Evolutionary conservation across 2,797 vertebrate species (phyloP).

Genomic region (Synaphobranchus kaupii): DNA sequence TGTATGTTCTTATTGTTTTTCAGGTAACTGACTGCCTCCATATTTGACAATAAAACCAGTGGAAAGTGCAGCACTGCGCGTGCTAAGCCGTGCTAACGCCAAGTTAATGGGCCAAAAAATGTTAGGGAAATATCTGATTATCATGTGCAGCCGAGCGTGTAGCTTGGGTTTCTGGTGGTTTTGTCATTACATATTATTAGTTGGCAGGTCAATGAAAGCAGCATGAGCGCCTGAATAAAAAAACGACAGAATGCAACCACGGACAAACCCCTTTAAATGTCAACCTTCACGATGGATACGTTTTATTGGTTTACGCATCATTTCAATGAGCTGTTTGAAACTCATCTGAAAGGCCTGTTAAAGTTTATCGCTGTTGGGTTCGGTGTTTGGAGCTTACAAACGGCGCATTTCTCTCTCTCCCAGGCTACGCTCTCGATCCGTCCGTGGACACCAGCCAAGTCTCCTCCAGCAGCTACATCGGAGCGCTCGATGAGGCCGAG

Average conservation of each 20-base stretch:
- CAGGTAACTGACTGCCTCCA: background rate
- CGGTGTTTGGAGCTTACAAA: background rate
- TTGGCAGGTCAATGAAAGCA: background rate
- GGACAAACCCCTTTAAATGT: background rate
- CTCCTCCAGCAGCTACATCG: slow-evolving; percentile 81
- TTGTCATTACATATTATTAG: background rate
- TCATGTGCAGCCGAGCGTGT: background rate
- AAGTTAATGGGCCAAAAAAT: background rate
- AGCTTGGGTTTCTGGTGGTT: background rate
- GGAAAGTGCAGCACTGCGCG: background rate
- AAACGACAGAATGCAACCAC: background rate
- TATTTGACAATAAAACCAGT: background rate
- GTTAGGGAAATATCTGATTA: too few species aligned
- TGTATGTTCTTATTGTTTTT: too few species aligned
- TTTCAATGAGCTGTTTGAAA: background rate
- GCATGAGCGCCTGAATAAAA: background rate
- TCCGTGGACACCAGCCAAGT: slow-evolving; percentile 86
- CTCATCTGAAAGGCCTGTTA: background rate
- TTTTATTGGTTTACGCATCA: background rate
- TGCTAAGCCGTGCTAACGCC: background rate
- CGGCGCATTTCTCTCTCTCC: slow-evolving; percentile 35
- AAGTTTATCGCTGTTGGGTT: background rate
- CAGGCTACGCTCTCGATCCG: slow-evolving; percentile 96
- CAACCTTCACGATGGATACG: background rate
- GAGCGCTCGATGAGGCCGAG: slow-evolving; percentile 94